Evolutionary conservation across 2,113 vertebrate species (phyloP), one percentile per base, ranked within the genome.

Genomic region (Ceyx melanurus): DNA sequence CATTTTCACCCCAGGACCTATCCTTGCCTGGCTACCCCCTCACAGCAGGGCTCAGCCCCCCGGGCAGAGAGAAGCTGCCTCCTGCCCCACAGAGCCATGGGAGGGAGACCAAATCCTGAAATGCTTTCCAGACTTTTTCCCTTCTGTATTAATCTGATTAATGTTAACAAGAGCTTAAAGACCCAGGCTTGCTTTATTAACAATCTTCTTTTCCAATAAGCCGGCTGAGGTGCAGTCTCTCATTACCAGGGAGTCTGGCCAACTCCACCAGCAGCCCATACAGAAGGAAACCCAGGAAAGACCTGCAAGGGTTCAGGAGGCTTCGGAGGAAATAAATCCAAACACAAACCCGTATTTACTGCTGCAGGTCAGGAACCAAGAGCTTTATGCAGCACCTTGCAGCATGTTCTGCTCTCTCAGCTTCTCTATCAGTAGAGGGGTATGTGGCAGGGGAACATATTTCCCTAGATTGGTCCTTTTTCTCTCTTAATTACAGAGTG

Each of bases 141-240:
- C 67, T 96, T 96, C 79, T 40, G 25, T 82, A 92, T 78, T 75
- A 88, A 95, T 92, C 94, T 92, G 75, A 96, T 92, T 82, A 96
- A 90, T 50, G 72, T 87, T 96, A 97, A 92, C 90, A 77, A 0
- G 33, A 90, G 68, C 89, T 96, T 96, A 94, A 96, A 91, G 94
- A 78, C 85, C 80, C 13, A n/a, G 65, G 82, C 72, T 95, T 95
- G 81, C 92, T 92, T 97, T 96, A 91, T 95, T 91, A 95, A 93
- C 89, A 82, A 75, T 77, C 77, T 88, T 89, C 53, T 46, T 56
- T 93, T 92, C 90, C 28, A 25, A 82, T 77, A 79, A 83, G 85
- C 85, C 78, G 2, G 3, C 72, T 51, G 94, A 95, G 89, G 92
- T 92, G 89, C 81, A 78, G 77, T 78, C 89, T 82, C 89, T 94